Base-by-base conservation (phyloP, 1,140 invertebrate genomes). In the Megalopta genalis region DNA sequence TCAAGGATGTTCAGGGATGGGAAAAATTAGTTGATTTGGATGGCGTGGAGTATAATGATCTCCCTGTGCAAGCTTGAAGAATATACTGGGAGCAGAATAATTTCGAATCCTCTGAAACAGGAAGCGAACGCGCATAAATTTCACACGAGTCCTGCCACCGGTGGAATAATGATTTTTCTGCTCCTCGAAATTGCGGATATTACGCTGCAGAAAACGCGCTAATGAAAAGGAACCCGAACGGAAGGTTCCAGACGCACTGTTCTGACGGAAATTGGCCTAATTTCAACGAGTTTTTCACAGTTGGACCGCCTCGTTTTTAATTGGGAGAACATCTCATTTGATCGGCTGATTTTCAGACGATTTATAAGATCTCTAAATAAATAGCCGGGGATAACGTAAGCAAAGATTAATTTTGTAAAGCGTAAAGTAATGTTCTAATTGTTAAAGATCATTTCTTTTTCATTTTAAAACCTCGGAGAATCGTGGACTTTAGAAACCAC, bases 111-210 rank as follows among this genome's bases (percentile, higher is more conserved):
- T 23, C 67, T 12, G 25, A 69, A 69, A 9, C 21, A 16, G 23
- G 12, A 57, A 39, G 9, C 0, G 18, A 42, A 59, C 2, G 39
- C 16, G 21, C 14, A 46, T 46, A 69, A 68, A 60, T 69, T 69
- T 18, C 57, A 12, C 25, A 23, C 42, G 8, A 68, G 59, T 67
- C 54, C 6, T 67, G 25, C 54, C 46, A 46, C 25, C 39, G 23
- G 25, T 21, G 49, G 49, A 68, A 68, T 68, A 57, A 68, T 46
- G 65, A 68, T 60, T 76, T 46, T 32, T 46, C 25, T 59, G 42
- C 14, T 52, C 10, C 18, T 18, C 9, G 25, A 3, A 39, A 32
- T 16, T 63, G 39, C 42, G 49, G 25, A 59, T 16, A 0, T 57
- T 66, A 64, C 46, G 59, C 27, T 52, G 27, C 21, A 8, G 9